phyloP scores from a whole-genome alignment of 1,140 invertebrate species.

The Druon quercuslanigerum region DNA sequence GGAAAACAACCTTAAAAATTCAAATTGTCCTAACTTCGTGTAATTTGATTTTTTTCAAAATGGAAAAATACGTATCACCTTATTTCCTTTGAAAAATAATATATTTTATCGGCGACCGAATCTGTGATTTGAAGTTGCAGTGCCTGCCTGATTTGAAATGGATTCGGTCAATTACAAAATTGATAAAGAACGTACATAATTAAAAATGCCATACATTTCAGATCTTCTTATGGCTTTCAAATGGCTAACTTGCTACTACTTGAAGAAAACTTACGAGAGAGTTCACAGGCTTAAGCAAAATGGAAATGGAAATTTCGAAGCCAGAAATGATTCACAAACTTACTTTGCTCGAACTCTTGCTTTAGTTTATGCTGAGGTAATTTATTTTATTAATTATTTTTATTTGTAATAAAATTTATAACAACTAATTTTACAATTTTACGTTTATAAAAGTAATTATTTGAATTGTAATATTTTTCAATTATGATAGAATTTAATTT shows the following conservation, averaged over 20 bases:
- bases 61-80: no score
- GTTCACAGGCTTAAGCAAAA: slow-evolving; percentile 76
- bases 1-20: no score
- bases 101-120: no score
- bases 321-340: slow-evolving; percentile 88
- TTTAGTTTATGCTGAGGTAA: slow-evolving; percentile 85
- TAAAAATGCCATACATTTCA: slow-evolving; percentile 59
- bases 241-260: slow-evolving; percentile 89
- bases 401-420: not conserved
- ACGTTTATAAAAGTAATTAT: no score
- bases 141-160: no score
- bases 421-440: not conserved
- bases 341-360: slow-evolving; percentile 83
- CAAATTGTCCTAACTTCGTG: no score
- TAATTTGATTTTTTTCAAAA: no score
- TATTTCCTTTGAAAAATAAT: no score
- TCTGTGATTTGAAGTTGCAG: no score
- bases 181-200: not conserved
- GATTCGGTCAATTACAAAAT: no score
- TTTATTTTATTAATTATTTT: slow-evolving; percentile 5
- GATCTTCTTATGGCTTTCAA: slow-evolving; percentile 85
- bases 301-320: slow-evolving; percentile 82
- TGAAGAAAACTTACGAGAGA: slow-evolving; percentile 82
- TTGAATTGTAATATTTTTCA: no score
- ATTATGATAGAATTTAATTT: no score